These are phyloP conservation scores for Trinorchestia longiramus DNA, from an alignment of 1,140 invertebrate genomes.

Conservation along the genomic window DNA sequence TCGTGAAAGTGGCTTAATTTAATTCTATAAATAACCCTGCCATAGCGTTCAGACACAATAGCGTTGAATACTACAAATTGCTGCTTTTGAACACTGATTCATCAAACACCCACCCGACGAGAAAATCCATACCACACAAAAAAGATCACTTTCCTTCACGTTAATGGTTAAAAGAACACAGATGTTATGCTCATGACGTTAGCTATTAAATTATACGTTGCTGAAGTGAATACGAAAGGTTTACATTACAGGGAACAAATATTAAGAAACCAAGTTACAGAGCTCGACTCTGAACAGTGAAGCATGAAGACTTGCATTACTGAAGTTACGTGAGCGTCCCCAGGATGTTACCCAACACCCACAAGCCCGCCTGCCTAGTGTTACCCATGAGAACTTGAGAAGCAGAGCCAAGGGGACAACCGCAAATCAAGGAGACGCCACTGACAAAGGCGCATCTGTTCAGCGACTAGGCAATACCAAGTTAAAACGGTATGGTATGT, in stretches of 20 bases:
- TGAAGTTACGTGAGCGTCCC: background rate
- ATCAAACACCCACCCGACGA: background rate
- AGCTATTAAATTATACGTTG: background rate
- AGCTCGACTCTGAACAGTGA: background rate
- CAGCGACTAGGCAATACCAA: background rate
- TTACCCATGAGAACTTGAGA: background rate
- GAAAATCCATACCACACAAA: background rate
- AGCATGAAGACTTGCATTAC: background rate
- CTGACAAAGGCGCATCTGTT: conserved; percentile 25
- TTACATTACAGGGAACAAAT: background rate
- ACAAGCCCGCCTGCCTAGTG: background rate
- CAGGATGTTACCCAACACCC: background rate
- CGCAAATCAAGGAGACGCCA: background rate
- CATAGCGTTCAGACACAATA: background rate
- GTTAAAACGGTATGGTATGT: background rate
- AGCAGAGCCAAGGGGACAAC: background rate
- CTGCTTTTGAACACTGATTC: background rate
- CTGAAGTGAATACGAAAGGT: background rate
- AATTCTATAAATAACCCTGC: no score
- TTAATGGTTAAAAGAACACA: background rate
- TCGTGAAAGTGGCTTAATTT: no score
- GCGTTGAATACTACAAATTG: background rate
- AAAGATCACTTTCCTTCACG: background rate
- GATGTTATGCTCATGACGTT: background rate
- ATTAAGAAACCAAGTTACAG: background rate